Percentiles rank a stretch among this genome's conserved stretches.
phyloP scores from a whole-genome alignment of 2,888 invertebrate species.

The Nomada lathburiana region DNA sequence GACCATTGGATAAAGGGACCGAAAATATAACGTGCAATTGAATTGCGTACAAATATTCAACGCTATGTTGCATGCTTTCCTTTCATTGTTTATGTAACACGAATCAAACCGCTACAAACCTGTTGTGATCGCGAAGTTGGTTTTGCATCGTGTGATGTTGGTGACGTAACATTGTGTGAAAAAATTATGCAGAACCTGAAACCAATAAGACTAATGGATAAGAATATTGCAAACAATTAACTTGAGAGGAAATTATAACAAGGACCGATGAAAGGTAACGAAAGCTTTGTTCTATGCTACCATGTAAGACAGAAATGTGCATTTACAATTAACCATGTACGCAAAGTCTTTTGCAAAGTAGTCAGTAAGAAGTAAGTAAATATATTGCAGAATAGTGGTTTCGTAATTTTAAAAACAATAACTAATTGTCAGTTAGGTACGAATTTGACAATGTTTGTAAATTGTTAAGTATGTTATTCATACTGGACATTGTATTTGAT shows the following conservation, averaged over 20 bases:
- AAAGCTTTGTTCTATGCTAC: neutral
- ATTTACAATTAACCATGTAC: neutral
- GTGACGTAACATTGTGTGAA: slow-evolving; percentile 84
- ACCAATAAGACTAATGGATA: neutral
- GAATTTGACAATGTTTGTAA: slow-evolving; percentile 35
- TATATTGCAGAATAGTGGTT: neutral
- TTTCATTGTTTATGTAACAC: neutral
- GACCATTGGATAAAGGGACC: neutral
- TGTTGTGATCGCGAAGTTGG: slow-evolving; percentile 87
- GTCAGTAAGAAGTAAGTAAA: slow-evolving; percentile 4
- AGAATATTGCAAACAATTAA: neutral
- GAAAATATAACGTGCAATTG: neutral
- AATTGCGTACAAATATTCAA: neutral
- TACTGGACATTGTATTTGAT: neutral
- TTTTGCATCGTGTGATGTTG: slow-evolving; percentile 89
- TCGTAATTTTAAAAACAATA: slow-evolving; percentile 26
- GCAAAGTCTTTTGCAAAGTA: neutral
- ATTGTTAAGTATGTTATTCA: neutral
- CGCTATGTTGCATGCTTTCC: too few species aligned
- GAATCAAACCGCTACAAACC: slow-evolving; percentile 77
- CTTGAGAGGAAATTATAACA: too few species aligned
- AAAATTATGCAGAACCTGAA: slow-evolving; percentile 72
- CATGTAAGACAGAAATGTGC: neutral
- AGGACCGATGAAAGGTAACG: too few species aligned
- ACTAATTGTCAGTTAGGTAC: neutral